Base-by-base conservation (phyloP, 1,140 invertebrate species). In the Catajapyx aquilonaris region DNA sequence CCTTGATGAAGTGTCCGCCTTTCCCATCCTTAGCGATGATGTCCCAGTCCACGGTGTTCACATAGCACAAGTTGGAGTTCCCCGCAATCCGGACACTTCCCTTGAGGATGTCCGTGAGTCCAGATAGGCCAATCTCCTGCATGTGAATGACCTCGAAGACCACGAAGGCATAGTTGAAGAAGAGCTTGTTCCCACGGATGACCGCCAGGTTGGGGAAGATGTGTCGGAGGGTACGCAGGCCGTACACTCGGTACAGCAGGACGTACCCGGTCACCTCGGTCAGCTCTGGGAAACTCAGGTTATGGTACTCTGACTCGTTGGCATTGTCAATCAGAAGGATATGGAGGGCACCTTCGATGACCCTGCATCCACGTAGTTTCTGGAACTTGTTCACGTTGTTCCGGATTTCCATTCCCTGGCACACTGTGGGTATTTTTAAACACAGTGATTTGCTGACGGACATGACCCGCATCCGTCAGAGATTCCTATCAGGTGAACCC, bases 171-270 rank as follows among this genome's bases (percentile, higher is more conserved):
- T 83, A 91, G 54, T 87, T 77, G 49, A 73, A 69, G 47, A 91
- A 76, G 7, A 93, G 60, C 31, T 68, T 65, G 44, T 79, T 68
- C 20, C 93, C 93, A 20, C 88, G 67, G 41, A 97, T 94, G 16
- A 96, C 74, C n/a, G 76, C 59, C 47, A 98, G 62, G 60, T 96
- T 96, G 5, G 93, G 93, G 57, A 98, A 96, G 15, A 97, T 60
- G 43, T 72, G 62, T 5, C 70, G 68, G 13, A 98, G 57, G 34
- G 77, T 79, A 22, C 62, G 65, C n/a, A 97, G 57, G 22, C 78
- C 76, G 44, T 66, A 66, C 11, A 84, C 72, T 44, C 81, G 69
- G 51, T 69, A 81, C 1, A 85, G 46, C 11, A 84, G 48, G 32
- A 86, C 53, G 48, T 73, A 76, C 41, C 66, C 74, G 16, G 71